Evolutionary conservation across 2,888 invertebrate genomes (phyloP), one percentile per base, ranked within the genome.

Genomic region (Melolontha melolontha): DNA sequence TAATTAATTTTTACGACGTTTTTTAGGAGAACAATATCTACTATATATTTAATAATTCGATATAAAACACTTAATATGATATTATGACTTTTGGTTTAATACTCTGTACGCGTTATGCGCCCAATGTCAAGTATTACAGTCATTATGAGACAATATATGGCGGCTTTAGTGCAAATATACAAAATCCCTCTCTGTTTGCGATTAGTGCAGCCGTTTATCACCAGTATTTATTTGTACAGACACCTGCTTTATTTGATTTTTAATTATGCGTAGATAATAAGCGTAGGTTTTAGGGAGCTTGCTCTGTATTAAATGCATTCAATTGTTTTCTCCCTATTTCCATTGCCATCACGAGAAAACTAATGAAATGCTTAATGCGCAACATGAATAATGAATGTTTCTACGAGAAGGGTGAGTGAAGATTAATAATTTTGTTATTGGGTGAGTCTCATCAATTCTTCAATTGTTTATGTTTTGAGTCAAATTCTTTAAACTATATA

Each of bases 241-340:
- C 75, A 75, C 75, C 75, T 75, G 75, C 75, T 72, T 73, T 75
- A 75, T 75, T 75, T 75, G 75, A 75, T 74, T 75, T 75, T 75
- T 75, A 74, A 75, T 75, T 75, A 75, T 73, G 71, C 70, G 67
- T 64, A 66, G 63, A 72, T 73, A 72, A 72, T 69, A 67, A 42
- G 59, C 69, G 71, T 66, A 39, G n/a, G 34, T 42, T 34, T 41
- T 59, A 57, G 49, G 44, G 57, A 27, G 52, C 40, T 10, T 55
- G 16, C 22, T 49, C 17, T 40, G 39, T 63, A 67, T 64, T 67
- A 64, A 64, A 67, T 42, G 29, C 17, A 12, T 41, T 40, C 42
- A 50, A 66, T 47, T 44, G 47, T 55, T 62, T 52, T 39, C 8
- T 39, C 41, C 67, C 17, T 29, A 7, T 42, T 44, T 14, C 34